These are phyloP conservation scores for Rapana venosa DNA, from an alignment of 2,888 invertebrate species.

Conservation along the genomic window DNA sequence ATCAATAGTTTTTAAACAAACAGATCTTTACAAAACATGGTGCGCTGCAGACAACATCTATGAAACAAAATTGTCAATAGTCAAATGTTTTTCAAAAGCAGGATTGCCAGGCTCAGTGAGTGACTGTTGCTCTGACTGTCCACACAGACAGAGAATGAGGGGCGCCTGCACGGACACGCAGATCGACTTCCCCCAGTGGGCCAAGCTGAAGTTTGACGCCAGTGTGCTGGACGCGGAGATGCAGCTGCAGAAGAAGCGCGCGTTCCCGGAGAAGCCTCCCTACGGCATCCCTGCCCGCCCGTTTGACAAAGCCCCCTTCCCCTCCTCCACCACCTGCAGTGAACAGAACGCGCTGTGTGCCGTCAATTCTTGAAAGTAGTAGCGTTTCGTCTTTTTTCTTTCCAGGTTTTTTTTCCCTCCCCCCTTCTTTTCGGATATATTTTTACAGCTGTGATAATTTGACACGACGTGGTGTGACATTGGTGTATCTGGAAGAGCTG, in stretches of 20 bases:
- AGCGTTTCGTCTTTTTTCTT: not conserved
- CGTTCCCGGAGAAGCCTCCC: constrained; percentile 65
- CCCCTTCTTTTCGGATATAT: not conserved
- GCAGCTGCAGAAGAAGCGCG: constrained; percentile 66
- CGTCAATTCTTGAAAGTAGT: constrained; percentile 9
- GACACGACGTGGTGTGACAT: not conserved
- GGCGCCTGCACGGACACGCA: constrained; percentile 60
- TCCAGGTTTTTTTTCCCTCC: not conserved
- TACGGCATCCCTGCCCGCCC: constrained; percentile 51
- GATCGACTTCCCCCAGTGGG: constrained; percentile 66
- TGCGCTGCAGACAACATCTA: no score
- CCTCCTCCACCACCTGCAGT: not conserved
- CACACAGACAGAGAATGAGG: constrained; percentile 62
- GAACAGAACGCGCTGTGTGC: not conserved
- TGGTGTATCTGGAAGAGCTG: not conserved
- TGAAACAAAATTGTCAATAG: no score
- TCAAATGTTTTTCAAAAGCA: no score
- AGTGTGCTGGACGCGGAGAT: constrained; percentile 63
- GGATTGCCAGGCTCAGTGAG: no score
- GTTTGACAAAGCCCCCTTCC: constrained; percentile 42
- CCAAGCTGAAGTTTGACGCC: constrained; percentile 53
- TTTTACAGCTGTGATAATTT: not conserved
- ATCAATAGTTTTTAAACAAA: no score
- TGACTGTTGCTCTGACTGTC: not conserved
- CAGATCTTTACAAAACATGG: no score